Percentiles rank a stretch among this genome's conserved stretches.
Evolutionary conservation across 2,113 vertebrate genomes (phyloP).

Genomic region (Mustela nigripes): DNA sequence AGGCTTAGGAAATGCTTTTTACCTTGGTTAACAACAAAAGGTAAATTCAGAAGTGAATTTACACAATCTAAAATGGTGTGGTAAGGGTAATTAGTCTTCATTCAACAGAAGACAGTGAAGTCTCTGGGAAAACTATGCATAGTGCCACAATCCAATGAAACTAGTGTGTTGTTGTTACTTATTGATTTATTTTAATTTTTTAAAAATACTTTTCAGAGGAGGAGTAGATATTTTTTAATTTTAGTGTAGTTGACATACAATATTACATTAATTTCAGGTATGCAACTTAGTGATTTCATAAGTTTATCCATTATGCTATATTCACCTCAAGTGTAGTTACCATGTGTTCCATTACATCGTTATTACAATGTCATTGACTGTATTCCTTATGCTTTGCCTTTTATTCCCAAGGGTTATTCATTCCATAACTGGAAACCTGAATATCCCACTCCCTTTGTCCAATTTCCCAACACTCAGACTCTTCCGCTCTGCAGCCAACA

Average conservation of each 20-base stretch:
- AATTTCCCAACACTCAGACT: neutral
- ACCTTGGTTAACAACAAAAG: neutral
- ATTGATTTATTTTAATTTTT: neutral
- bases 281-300: neutral
- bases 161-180: neutral
- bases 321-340: neutral
- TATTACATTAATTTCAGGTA: neutral
- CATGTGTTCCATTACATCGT: neutral
- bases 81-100: no score
- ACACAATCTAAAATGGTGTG: no score
- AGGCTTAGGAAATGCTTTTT: neutral
- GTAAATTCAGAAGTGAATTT: neutral
- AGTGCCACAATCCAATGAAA: neutral
- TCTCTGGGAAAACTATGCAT: neutral
- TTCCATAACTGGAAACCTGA: neutral
- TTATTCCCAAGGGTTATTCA: neutral
- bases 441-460: neutral
- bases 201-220: neutral
- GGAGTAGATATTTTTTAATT: neutral
- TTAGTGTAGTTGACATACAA: neutral
- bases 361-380: neutral
- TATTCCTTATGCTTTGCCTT: neutral
- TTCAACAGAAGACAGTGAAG: neutral
- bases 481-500: neutral
- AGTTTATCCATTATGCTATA: neutral